Percentiles rank a stretch among this genome's conserved stretches.
Evolutionary conservation across 2,888 invertebrate species (phyloP).

Genomic region (Agrochola lota): DNA sequence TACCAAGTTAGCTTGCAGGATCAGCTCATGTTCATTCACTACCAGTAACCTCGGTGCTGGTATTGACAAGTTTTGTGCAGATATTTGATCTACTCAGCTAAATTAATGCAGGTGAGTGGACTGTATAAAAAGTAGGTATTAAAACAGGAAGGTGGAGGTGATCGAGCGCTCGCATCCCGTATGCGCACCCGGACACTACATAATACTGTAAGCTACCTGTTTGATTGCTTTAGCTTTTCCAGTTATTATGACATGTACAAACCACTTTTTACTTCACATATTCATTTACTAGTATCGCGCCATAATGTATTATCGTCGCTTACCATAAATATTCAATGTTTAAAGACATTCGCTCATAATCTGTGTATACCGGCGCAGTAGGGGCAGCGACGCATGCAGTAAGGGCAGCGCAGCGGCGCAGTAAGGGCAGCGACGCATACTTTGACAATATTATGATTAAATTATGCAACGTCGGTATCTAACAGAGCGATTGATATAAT

Average conservation of each 20-base stretch:
- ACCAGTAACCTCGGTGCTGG: conserved; percentile 54
- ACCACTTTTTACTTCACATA: conserved; percentile 74
- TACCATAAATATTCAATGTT: conserved; percentile 57
- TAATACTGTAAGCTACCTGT: conserved; percentile 77
- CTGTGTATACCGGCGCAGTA: conserved; percentile 55
- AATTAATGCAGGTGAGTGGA: conserved; percentile 77
- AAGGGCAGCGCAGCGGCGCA: conserved; percentile 58
- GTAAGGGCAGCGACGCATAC: conserved; percentile 66
- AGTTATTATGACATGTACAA: conserved; percentile 80
- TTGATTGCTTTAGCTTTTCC: conserved; percentile 78
- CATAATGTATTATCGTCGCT: conserved; percentile 59
- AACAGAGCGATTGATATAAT: conserved; percentile 81
- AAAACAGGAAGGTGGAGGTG: conserved; percentile 81
- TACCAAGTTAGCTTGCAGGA: not conserved
- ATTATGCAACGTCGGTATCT: conserved; percentile 82
- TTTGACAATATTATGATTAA: conserved; percentile 80
- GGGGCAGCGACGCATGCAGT: conserved; percentile 62
- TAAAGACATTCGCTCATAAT: conserved; percentile 55
- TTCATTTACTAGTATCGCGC: conserved; percentile 64
- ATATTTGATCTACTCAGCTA: conserved; percentile 64
- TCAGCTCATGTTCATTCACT: conserved; percentile 7
- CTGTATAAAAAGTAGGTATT: conserved; percentile 81
- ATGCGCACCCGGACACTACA: conserved; percentile 83
- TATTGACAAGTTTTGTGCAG: conserved; percentile 64
- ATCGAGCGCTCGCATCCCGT: conserved; percentile 82